Percentiles rank a stretch among this genome's conserved stretches.
These are phyloP conservation scores for Eulemur mongoz DNA, from an alignment of 2,797 vertebrate species.

Conservation along the genomic window DNA sequence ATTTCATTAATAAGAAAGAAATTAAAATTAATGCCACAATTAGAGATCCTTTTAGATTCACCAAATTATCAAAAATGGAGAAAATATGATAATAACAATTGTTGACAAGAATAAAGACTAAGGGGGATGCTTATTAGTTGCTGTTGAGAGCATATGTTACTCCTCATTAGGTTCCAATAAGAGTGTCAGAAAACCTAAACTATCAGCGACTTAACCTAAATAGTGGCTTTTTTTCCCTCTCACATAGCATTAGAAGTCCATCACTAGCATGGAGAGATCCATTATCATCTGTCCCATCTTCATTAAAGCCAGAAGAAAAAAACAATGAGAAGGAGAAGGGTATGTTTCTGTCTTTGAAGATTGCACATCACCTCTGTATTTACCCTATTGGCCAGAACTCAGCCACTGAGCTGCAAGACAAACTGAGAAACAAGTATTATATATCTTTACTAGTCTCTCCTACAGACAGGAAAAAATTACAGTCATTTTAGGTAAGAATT, in stretches of 20 bases:
- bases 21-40: neutral
- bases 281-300: neutral
- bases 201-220: neutral
- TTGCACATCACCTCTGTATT: neutral
- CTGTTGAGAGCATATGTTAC: neutral
- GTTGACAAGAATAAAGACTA: neutral
- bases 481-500: neutral
- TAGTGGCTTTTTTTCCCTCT: neutral
- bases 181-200: neutral
- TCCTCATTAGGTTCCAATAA: neutral
- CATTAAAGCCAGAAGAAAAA: neutral
- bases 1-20: neutral
- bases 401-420: neutral
- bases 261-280: neutral
- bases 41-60: neutral
- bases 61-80: neutral
- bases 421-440: neutral
- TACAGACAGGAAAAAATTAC: neutral
- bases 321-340: neutral
- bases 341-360: neutral
- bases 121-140: neutral
- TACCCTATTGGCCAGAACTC: neutral
- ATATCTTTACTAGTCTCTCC: neutral
- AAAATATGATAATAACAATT: neutral
- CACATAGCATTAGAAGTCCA: neutral